Evolutionary conservation across 2,797 vertebrate genomes (phyloP).

Genomic region (Paguma larvata): DNA sequence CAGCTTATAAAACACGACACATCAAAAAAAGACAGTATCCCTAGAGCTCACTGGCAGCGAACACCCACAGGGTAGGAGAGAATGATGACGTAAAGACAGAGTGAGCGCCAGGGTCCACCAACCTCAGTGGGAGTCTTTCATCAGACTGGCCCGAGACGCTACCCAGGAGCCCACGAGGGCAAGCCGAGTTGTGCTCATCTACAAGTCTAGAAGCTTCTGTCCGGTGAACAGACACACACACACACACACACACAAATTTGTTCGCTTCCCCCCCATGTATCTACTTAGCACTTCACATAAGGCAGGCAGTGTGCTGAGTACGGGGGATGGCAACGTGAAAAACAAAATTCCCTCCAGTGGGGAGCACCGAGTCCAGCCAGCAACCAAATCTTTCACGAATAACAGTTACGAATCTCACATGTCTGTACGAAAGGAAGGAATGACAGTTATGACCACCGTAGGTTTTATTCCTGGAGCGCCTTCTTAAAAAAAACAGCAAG

Average conservation of each 20-base stretch:
- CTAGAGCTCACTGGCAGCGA: not conserved
- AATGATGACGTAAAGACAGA: rapidly evolving
- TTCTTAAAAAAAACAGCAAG: not conserved
- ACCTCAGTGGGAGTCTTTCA: not conserved
- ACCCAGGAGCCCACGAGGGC: not conserved
- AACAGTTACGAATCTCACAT: not conserved
- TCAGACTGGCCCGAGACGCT: not conserved
- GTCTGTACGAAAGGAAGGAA: not conserved
- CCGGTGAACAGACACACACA: not conserved
- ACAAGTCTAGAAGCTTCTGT: not conserved
- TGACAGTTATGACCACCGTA: not conserved
- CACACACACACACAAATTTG: not conserved
- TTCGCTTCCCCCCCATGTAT: not conserved
- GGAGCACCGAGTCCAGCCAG: not conserved
- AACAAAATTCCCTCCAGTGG: not conserved
- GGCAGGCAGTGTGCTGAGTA: not conserved
- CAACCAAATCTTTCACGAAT: not conserved
- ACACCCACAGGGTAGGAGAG: not conserved
- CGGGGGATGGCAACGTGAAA: not conserved
- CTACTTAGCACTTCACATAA: not conserved
- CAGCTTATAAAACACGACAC: not conserved
- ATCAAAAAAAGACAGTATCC: not conserved
- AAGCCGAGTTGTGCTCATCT: not conserved
- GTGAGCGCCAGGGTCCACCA: too few relatives aligned
- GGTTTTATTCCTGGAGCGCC: not conserved